Conservation (phyloP, 2,888 invertebrate species). For the Cylloceria caligata region DNA sequence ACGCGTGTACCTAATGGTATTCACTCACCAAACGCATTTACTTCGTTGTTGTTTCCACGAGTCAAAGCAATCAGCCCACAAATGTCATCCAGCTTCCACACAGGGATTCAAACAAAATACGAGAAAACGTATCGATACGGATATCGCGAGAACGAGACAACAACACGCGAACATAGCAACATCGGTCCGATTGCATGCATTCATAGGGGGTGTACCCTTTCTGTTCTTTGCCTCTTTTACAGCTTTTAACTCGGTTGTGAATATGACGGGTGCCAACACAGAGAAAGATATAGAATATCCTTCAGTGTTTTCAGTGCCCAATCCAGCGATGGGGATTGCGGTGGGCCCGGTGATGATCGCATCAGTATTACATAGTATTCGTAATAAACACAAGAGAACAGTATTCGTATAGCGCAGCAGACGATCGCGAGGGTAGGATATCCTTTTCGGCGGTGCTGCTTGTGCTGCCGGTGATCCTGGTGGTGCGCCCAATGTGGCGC, state of each 20-base stretch:
- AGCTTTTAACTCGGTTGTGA: background rate
- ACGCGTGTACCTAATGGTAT: too few species aligned
- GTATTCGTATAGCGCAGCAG: constrained; percentile 1
- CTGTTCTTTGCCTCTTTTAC: constrained; percentile 7
- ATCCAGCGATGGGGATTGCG: constrained; percentile 51
- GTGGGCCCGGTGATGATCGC: constrained; percentile 38
- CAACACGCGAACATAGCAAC: background rate
- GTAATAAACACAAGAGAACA: background rate
- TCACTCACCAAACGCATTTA: background rate
- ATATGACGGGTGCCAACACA: background rate
- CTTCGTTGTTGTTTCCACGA: background rate
- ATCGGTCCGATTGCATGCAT: background rate
- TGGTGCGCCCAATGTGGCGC: constrained; percentile 28
- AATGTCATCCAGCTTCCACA: background rate
- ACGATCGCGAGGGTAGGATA: constrained; percentile 55
- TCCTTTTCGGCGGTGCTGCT: constrained; percentile 48
- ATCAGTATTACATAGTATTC: constrained; percentile 27
- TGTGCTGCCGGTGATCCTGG: constrained; percentile 49
- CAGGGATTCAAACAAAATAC: constrained; percentile 4
- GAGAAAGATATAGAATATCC: constrained; percentile 28
- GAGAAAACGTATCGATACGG: constrained; percentile 1
- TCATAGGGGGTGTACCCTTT: background rate
- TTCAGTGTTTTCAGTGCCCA: constrained; percentile 54
- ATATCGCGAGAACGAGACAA: background rate
- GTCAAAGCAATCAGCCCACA: constrained; percentile 3